Conservation (phyloP, 2,113 vertebrate species). For the Galemys pyrenaicus region DNA sequence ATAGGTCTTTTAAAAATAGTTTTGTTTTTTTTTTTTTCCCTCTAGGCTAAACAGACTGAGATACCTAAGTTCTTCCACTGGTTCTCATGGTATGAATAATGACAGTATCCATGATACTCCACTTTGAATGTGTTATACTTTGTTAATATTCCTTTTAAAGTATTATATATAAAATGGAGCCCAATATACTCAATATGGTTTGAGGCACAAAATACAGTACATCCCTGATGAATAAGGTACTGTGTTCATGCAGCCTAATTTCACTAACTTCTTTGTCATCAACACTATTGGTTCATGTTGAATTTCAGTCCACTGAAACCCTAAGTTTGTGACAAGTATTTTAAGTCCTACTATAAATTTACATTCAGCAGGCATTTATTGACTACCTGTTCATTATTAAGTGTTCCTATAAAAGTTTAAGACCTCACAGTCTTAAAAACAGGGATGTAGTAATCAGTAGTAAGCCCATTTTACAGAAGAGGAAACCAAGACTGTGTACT, state of each 20-base stretch:
- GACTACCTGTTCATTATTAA: background rate
- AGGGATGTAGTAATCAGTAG: background rate
- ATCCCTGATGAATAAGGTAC: background rate
- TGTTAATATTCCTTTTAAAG: conserved; percentile 25
- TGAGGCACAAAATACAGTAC: conserved; percentile 3
- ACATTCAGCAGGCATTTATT: conserved; percentile 27
- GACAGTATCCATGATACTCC: background rate
- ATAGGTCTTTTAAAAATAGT: conserved; percentile 12
- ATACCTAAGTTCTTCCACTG: background rate
- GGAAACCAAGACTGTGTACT: background rate
- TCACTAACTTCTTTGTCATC: background rate
- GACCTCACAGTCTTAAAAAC: background rate
- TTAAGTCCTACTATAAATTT: conserved; percentile 20
- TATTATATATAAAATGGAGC: background rate
- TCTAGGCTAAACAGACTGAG: background rate
- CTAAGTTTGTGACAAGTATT: background rate
- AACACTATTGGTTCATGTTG: background rate
- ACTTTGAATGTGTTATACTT: conserved; percentile 18
- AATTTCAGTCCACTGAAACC: background rate
- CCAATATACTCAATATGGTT: background rate
- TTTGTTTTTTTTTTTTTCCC: conserved; percentile 3
- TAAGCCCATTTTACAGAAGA: background rate
- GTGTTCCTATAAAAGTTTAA: background rate
- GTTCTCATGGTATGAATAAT: conserved; percentile 4
- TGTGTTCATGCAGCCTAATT: background rate